phyloP scores from a whole-genome alignment of 2,888 invertebrate species.

The Lampropteryx suffumata region DNA sequence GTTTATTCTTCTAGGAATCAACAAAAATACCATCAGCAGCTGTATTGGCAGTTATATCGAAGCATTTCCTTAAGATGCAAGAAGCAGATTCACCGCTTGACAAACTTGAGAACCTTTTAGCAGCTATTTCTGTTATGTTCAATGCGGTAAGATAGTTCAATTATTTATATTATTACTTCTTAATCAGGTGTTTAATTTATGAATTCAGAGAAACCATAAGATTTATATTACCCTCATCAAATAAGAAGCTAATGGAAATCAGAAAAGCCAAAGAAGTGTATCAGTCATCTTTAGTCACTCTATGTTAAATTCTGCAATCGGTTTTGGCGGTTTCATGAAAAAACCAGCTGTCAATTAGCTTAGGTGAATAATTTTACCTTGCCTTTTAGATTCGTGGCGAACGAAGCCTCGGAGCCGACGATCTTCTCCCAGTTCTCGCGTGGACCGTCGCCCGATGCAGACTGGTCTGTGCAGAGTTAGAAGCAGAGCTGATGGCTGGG shows the following conservation, averaged over 20 bases:
- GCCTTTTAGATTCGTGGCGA: constrained; percentile 85
- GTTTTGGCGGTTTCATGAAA: no score
- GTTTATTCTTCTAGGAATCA: constrained; percentile 74
- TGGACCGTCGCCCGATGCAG: constrained; percentile 95
- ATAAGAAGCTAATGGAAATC: no score
- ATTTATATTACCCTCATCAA: no score
- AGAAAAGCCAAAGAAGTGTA: no score
- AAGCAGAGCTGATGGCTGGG: constrained; percentile 98
- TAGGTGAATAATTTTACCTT: background rate
- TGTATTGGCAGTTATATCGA: constrained; percentile 89
- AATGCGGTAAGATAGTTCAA: constrained; percentile 87
- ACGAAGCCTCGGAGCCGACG: constrained; percentile 91
- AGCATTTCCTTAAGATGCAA: constrained; percentile 91
- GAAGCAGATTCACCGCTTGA: constrained; percentile 96
- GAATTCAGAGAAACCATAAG: no score
- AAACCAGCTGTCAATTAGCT: background rate
- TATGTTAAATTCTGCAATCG: no score
- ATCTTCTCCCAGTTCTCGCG: constrained; percentile 95
- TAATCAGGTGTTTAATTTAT: no score
- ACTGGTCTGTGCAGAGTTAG: constrained; percentile 95
- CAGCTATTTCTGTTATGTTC: constrained; percentile 93
- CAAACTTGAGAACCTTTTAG: constrained; percentile 95
- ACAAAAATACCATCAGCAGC: constrained; percentile 89
- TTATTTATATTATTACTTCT: no score
- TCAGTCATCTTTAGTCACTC: no score